A percentile compares a stretch with the other conserved stretches of the same genome.
Evolutionary conservation across 2,888 invertebrate genomes (phyloP).

Genomic region (Nomada fabriciana): DNA sequence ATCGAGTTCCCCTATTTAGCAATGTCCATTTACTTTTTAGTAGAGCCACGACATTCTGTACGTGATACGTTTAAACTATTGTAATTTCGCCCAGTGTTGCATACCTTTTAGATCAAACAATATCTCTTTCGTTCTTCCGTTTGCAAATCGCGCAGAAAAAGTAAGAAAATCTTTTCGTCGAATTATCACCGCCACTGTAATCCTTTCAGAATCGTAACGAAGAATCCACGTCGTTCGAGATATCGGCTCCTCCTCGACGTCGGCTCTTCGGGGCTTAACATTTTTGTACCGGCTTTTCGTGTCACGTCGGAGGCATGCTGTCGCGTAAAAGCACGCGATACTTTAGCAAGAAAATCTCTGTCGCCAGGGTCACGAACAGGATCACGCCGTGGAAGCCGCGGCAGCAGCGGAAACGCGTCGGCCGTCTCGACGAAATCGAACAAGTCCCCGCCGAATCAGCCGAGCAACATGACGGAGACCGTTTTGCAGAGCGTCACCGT

Average conservation of each 20-base stretch:
- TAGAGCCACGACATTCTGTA: no score
- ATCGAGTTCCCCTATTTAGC: no score
- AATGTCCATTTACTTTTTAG: no score
- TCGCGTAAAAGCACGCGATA: conserved; percentile 69
- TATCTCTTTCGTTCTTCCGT: no score
- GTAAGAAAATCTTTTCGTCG: neutral
- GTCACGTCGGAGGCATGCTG: conserved; percentile 54
- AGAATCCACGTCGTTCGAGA: conserved; percentile 23
- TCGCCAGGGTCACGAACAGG: conserved; percentile 85
- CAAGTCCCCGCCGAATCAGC: conserved; percentile 82
- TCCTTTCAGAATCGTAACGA: conserved; percentile 22
- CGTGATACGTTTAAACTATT: no score
- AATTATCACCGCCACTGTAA: conserved; percentile 31
- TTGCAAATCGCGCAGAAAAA: no score
- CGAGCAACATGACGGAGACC: conserved; percentile 73
- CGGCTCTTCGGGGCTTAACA: conserved; percentile 62
- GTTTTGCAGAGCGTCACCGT: conserved; percentile 89
- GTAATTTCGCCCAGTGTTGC: no score
- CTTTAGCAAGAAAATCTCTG: conserved; percentile 77
- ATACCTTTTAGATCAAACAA: no score
- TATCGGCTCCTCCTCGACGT: conserved; percentile 35
- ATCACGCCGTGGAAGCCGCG: conserved; percentile 90
- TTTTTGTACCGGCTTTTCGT: conserved; percentile 66
- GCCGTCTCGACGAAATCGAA: conserved; percentile 90
- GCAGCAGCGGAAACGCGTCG: conserved; percentile 91